Base-by-base conservation (phyloP, 2,888 invertebrate genomes). In the Caradrina clavipalpis region DNA sequence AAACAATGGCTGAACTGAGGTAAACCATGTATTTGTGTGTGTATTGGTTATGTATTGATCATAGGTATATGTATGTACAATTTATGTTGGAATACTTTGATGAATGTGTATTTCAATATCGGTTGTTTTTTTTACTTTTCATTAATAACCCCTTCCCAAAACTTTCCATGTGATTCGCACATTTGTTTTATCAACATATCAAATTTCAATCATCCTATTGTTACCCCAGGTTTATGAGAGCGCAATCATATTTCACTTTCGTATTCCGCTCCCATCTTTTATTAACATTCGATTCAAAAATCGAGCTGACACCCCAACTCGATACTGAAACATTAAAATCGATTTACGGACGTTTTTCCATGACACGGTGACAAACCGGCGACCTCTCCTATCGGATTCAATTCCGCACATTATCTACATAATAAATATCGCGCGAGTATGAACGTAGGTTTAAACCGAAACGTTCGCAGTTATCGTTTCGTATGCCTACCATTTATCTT, bases 381-480 rank as follows among this genome's bases (percentile, higher is more conserved):
- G 72, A 61, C 65, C 72, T 64, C 55, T 59, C 64, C 76, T 81
- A 79, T 81, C 81, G 35, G 53, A 80, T 79, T 75, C 80, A 71
- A 79, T 74, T 69, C 60, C 68, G 61, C 60, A 72, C 73, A 75
- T 81, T 81, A 81, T 82, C 78, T 78, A 63, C 67, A 72, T 73
- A 69, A 83, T 83, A 83, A 82, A 83, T 82, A 62, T 61, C 54
- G 49, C 66, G 63, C 58, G 53, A 73, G 56, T 73, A 69, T 59
- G 26, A 55, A 57, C 72, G 78, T 51, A 56, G 68, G 58, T 73
- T 77, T 76, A 69, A 75, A 74, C 71, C 64, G 59, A 73, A 80
- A 83, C 69, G 81, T 73, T 60, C 26, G 55, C 72, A 80, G 84
- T 82, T 80, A 82, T 83, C 83, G 82, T 81, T 83, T 82, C 71